Evolutionary conservation across 2,113 vertebrate species (phyloP).

Genomic region (Casuarius casuarius): DNA sequence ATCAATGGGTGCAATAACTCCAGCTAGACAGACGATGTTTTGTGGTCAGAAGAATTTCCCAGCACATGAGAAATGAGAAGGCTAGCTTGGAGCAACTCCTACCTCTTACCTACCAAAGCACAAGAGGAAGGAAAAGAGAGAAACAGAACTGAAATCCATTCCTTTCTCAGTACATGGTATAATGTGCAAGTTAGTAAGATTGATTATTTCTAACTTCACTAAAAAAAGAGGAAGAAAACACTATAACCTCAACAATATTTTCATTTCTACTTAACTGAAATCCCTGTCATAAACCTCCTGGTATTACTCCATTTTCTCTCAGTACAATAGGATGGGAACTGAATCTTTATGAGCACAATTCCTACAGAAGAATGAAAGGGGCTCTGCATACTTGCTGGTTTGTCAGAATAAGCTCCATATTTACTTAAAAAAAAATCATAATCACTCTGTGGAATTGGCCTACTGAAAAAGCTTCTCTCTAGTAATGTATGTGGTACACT

Average conservation of each 20-base stretch:
- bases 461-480: background rate
- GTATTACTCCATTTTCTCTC: background rate
- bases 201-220: background rate
- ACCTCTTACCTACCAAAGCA: background rate
- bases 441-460: background rate
- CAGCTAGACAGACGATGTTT: background rate
- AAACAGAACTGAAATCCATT: background rate
- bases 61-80: background rate
- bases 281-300: background rate
- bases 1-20: background rate
- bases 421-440: background rate
- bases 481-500: fast-evolving
- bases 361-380: background rate
- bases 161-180: background rate
- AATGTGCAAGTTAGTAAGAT: fast-evolving
- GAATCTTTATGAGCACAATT: background rate
- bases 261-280: background rate
- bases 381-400: background rate
- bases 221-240: background rate
- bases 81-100: background rate
- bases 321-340: background rate
- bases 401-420: background rate
- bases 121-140: background rate
- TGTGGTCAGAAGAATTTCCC: background rate
- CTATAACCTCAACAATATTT: background rate